phyloP scores from a whole-genome alignment of 2,888 invertebrate genomes.

The Gymnocheta viridis region DNA sequence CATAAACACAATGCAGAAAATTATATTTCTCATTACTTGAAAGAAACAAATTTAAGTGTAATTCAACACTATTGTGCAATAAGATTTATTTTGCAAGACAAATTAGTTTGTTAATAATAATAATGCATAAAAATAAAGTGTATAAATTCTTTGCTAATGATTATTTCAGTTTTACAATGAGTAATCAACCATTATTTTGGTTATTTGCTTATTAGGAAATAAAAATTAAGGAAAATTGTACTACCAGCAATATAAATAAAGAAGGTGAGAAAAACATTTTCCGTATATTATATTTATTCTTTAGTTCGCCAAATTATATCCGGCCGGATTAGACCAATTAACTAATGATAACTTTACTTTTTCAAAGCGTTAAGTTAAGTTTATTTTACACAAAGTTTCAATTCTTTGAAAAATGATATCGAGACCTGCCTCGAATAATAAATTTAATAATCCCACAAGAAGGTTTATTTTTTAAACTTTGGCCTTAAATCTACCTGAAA shows the following conservation, averaged over 20 bases:
- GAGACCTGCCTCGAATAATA: no score
- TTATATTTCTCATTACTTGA: background rate
- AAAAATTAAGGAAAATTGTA: background rate
- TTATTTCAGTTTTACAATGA: background rate
- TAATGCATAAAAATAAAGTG: background rate
- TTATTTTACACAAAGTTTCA: no score
- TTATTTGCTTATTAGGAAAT: background rate
- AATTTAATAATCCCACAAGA: no score
- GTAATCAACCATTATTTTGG: background rate
- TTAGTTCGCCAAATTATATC: no score
- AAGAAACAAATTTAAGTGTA: background rate
- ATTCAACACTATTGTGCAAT: background rate
- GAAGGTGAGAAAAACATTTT: background rate
- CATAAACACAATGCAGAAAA: background rate
- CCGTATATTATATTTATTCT: background rate
- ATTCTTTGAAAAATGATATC: no score
- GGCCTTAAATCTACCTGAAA: no score
- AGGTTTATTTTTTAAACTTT: no score
- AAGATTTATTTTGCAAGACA: background rate
- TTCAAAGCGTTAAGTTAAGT: no score
- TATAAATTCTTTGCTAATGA: slow-evolving; percentile 7
- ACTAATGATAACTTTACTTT: no score
- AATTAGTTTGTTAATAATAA: background rate
- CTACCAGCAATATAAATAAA: background rate
- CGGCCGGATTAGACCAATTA: no score